phyloP scores from a whole-genome alignment of 2,113 vertebrate species.

The Marmota monax region DNA sequence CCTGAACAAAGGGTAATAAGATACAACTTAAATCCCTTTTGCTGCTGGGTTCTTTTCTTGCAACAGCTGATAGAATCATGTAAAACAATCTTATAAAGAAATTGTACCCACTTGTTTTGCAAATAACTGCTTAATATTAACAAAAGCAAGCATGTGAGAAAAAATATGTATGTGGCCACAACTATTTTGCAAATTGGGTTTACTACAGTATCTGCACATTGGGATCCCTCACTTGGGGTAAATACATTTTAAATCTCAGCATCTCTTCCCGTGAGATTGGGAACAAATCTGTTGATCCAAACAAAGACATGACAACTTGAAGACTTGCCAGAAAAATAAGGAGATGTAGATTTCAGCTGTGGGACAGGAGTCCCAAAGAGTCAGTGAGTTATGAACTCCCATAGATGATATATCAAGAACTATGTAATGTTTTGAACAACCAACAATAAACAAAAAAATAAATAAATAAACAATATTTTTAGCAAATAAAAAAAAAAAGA shows the following conservation, averaged over 20 bases:
- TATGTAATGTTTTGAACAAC: too few relatives aligned
- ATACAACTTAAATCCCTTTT: constrained; percentile 69
- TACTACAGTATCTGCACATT: neutral
- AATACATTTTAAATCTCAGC: neutral
- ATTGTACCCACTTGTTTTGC: constrained; percentile 40
- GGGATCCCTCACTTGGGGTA: neutral
- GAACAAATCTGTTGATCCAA: neutral
- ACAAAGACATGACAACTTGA: constrained; percentile 21
- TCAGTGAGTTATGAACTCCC: too few relatives aligned
- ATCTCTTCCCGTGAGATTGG: neutral
- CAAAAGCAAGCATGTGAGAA: constrained; percentile 47
- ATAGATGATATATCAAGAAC: too few relatives aligned
- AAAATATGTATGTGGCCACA: neutral
- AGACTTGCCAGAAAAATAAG: constrained; percentile 10
- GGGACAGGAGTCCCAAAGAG: neutral
- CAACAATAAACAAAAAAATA: too few relatives aligned
- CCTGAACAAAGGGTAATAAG: constrained; percentile 70
- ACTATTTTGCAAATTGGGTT: constrained; percentile 48
- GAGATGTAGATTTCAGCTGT: neutral
- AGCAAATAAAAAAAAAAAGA: too few relatives aligned
- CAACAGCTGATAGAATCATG: constrained; percentile 67
- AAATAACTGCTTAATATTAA: constrained; percentile 66
- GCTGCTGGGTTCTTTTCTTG: constrained; percentile 55
- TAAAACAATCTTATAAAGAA: constrained; percentile 61
- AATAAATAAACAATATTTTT: too few relatives aligned